A percentile compares a stretch with the other conserved stretches of the same genome.
Conservation (phyloP, 2,888 invertebrate genomes). For the Diogma glabrata region DNA sequence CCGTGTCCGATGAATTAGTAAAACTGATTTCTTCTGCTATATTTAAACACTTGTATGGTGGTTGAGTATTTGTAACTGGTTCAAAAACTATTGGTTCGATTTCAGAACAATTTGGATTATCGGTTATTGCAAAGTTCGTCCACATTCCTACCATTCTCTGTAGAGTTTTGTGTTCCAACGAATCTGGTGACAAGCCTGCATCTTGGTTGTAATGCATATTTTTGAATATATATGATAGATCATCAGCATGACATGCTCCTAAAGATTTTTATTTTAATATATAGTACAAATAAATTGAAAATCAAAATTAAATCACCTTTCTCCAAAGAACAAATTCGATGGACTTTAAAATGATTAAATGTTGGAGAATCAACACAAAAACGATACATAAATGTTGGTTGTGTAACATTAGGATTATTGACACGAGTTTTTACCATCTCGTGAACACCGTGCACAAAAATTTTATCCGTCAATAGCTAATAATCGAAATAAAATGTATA, state of each 20-base stretch:
- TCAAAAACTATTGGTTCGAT: neutral
- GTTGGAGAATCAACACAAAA: conserved; percentile 35
- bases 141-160: conserved; percentile 40
- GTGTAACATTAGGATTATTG: conserved; percentile 23
- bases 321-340: too few species aligned
- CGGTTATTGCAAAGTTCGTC: conserved; percentile 50
- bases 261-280: too few species aligned
- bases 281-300: too few species aligned
- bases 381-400: conserved; percentile 33
- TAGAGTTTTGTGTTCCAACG: conserved; percentile 25
- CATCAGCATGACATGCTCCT: conserved; percentile 34
- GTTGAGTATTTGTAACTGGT: neutral
- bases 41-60: neutral
- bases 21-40: conserved; percentile 19
- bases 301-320: too few species aligned
- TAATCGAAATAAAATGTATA: too few species aligned
- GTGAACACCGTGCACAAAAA: conserved; percentile 35
- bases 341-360: conserved; percentile 29
- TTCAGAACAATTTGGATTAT: conserved; percentile 28
- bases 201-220: conserved; percentile 15
- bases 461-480: conserved; percentile 28
- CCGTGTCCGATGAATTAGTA: conserved; percentile 26
- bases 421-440: conserved; percentile 15
- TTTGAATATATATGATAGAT: conserved; percentile 30
- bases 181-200: neutral